A percentile compares a stretch with the other conserved stretches of the same genome.
Conservation (phyloP, 1,140 invertebrate genomes). For the Leptonema lineaticorne region DNA sequence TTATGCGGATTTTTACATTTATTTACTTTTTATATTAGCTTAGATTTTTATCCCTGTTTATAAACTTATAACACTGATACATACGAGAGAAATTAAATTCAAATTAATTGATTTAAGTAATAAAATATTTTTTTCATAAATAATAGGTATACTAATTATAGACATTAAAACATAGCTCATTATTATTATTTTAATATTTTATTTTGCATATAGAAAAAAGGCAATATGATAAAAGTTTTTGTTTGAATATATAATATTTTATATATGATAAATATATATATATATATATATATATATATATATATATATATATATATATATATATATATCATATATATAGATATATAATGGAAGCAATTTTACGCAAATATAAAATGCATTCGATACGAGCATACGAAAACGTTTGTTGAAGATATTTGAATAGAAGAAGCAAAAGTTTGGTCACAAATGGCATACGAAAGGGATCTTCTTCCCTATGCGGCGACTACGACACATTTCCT, state of each 20-base stretch:
- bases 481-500: constrained; percentile 32
- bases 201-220: too few species aligned
- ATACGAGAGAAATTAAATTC: too few species aligned
- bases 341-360: background rate
- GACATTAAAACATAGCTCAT: too few species aligned
- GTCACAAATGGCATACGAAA: constrained; percentile 26
- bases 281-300: background rate
- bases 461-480: constrained; percentile 14
- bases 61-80: too few species aligned
- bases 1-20: too few species aligned
- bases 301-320: background rate
- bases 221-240: too few species aligned
- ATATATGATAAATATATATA: background rate
- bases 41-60: too few species aligned
- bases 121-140: too few species aligned
- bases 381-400: constrained; percentile 10
- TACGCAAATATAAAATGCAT: constrained; percentile 31
- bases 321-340: background rate
- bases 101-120: too few species aligned
- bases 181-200: too few species aligned
- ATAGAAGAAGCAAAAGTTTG: constrained; percentile 27
- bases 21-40: too few species aligned
- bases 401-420: constrained; percentile 19
- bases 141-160: too few species aligned
- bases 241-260: background rate